Evolutionary conservation across 1,140 invertebrate genomes (phyloP), one percentile per base, ranked within the genome.

Genomic region (Pseudomyrmex concolor): DNA sequence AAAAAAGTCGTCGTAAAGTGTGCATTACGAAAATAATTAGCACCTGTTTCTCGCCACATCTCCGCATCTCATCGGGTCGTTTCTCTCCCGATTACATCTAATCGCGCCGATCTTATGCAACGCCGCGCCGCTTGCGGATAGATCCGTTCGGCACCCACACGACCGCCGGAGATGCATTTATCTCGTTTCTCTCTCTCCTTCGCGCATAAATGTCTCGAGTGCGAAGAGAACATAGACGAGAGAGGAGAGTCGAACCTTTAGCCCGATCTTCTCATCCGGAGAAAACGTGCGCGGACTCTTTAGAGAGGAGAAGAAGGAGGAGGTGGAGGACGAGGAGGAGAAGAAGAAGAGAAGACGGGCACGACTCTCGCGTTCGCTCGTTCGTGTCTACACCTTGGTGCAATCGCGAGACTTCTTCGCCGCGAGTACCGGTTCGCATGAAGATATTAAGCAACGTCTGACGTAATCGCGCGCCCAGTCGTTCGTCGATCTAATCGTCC

Each of bases 381-480:
- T 50, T 55, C 66, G 63, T 74, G 78, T 74, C 74, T 85, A 71
- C 84, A 64, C 57, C 77, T 34, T 63, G 78, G 74, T 72, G 80
- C 57, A 86, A 84, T 74, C 67, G 80, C 72, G 72, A 84, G 71
- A 77, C 51, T 50, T 60, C 25, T 67, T 84, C 82, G 19, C 51
- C 82, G 34, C 34, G 57, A 81, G 77, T 72, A 81, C 77, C 84
- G 84, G 86, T 84, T 67, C 81, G 80, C 81, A 70, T 76, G 63
- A 81, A 67, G 86, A 90, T 81, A 84, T 91, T 87, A 89, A 87
- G 90, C 85, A 91, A 91, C 85, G 74, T 81, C 86, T 91, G 86
- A 91, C 86, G 89, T 89, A 91, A 91, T 84, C 78, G 84, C 83
- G 81, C 77, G 86, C 62, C 55, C 70, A 82, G 70, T 83, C 84